phyloP scores from a whole-genome alignment of 2,113 vertebrate genomes.

The Petaurus breviceps region DNA sequence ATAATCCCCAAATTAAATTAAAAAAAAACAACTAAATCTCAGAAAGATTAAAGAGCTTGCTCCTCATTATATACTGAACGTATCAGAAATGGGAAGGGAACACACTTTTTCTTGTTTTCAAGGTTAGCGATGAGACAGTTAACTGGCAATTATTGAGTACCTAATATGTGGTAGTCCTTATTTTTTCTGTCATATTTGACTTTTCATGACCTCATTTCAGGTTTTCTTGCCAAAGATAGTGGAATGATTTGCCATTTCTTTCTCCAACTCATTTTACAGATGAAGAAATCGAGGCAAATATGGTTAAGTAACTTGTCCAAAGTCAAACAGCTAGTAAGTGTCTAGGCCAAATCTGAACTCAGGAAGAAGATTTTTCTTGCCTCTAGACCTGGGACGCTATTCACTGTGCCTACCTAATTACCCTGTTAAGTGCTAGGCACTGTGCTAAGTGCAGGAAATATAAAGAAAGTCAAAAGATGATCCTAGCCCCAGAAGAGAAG shows the following conservation, averaged over 20 bases:
- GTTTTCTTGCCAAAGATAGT: neutral
- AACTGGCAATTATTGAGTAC: neutral
- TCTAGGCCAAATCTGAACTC: neutral
- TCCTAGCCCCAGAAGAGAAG: neutral
- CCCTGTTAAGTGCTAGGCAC: neutral
- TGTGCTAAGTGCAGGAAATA: neutral
- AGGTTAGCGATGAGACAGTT: neutral
- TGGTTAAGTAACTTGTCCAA: neutral
- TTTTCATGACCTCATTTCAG: neutral
- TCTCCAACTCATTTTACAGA: neutral
- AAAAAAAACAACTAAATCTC: neutral
- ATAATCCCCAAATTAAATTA: neutral
- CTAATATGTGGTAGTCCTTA: neutral
- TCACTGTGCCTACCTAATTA: too few relatives aligned
- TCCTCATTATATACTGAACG: neutral
- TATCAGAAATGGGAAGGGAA: neutral
- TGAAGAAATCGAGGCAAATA: neutral
- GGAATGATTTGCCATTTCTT: neutral
- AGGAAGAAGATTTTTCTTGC: too few relatives aligned
- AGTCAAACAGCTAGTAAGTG: neutral
- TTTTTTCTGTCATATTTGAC: neutral
- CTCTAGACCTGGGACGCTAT: too few relatives aligned
- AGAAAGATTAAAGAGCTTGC: neutral
- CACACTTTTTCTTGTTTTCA: neutral
- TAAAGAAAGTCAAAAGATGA: neutral